phyloP scores from a whole-genome alignment of 2,113 vertebrate genomes.

The Phalacrocorax brasilianus region DNA sequence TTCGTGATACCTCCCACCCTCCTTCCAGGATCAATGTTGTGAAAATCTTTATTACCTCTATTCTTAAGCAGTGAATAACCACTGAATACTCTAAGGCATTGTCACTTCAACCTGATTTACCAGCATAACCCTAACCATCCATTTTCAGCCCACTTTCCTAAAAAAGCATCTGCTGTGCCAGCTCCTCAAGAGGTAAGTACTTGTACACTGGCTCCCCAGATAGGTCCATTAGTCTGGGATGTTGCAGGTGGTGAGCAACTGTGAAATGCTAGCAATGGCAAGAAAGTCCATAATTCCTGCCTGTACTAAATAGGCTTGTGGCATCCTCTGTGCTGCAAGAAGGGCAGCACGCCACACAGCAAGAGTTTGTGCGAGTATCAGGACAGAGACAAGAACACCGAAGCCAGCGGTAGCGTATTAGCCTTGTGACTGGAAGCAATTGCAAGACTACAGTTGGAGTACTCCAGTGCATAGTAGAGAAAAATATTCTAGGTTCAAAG shows the following conservation, averaged over 20 bases:
- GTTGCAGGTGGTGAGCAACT: slow-evolving; percentile 67
- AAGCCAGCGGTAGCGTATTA: background rate
- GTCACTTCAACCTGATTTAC: background rate
- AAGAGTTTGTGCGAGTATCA: background rate
- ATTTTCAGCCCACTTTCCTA: slow-evolving; percentile 71
- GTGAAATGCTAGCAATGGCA: background rate
- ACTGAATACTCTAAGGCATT: background rate
- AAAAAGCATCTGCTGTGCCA: slow-evolving; percentile 75
- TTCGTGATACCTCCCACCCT: background rate
- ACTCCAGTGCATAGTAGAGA: background rate
- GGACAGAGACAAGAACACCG: background rate
- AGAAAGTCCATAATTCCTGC: background rate
- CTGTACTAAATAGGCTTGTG: background rate
- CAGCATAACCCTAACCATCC: background rate
- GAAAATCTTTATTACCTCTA: background rate
- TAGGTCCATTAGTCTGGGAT: slow-evolving; percentile 80
- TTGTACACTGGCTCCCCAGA: slow-evolving; percentile 76
- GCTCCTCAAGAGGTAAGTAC: slow-evolving; percentile 78
- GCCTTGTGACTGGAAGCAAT: background rate
- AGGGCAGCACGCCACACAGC: background rate
- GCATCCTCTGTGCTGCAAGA: background rate
- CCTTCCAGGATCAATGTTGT: background rate
- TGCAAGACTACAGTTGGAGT: background rate
- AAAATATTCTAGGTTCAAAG: background rate
- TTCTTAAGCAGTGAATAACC: background rate